Evolutionary conservation across 2,888 invertebrate species (phyloP).

Genomic region (Coronaproctus castanopsis): DNA sequence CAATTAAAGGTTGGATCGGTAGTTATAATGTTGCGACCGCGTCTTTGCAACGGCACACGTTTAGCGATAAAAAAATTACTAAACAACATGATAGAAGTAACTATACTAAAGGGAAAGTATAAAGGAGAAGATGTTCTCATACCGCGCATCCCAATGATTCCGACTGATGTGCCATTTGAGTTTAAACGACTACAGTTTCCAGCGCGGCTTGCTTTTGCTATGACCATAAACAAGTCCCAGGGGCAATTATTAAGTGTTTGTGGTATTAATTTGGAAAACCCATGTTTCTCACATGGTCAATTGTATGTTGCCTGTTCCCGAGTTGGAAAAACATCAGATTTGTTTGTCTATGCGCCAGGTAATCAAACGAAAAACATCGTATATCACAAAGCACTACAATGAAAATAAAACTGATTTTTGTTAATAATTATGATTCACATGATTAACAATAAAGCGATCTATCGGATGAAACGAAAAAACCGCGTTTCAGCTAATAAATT

Average conservation of each 20-base stretch:
- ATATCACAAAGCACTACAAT: too few relatives aligned
- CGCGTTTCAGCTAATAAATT: too few relatives aligned
- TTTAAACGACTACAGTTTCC: not conserved
- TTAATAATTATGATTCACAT: too few relatives aligned
- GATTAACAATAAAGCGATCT: too few relatives aligned
- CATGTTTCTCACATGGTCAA: not conserved
- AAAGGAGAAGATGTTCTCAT: not conserved
- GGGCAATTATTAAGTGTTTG: not conserved
- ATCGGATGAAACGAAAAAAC: too few relatives aligned
- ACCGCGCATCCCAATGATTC: not conserved
- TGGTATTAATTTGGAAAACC: not conserved
- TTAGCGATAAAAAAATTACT: too few relatives aligned
- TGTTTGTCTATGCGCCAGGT: not conserved
- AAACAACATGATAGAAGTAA: not conserved
- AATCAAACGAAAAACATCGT: not conserved
- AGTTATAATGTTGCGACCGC: too few relatives aligned
- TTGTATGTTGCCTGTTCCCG: not conserved
- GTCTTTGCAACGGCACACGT: not conserved
- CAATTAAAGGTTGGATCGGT: too few relatives aligned
- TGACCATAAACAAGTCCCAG: not conserved
- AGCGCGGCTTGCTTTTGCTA: not conserved
- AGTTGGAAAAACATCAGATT: not conserved
- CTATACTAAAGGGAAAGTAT: not conserved
- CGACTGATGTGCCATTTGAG: not conserved
- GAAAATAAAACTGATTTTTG: too few relatives aligned